Evolutionary conservation across 2,113 vertebrate species (phyloP).

Genomic region (Notothenia rossii): DNA sequence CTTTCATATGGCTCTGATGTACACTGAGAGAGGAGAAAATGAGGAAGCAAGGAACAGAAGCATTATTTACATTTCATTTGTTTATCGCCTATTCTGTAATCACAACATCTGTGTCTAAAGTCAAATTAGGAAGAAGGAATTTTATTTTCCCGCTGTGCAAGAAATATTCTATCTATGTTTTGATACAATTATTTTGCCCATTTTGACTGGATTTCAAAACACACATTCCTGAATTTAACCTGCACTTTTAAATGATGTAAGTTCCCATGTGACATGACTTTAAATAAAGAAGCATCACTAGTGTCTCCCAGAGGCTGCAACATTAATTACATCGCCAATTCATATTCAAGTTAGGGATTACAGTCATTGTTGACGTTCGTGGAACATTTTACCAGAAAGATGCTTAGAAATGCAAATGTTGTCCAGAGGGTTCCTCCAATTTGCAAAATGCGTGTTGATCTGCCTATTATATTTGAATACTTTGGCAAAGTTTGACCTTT

Average conservation of each 20-base stretch:
- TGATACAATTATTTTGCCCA: too few relatives aligned
- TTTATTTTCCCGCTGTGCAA: too few relatives aligned
- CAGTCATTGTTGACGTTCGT: not conserved
- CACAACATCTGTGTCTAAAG: too few relatives aligned
- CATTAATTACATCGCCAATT: not conserved
- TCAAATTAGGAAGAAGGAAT: too few relatives aligned
- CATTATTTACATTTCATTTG: not conserved
- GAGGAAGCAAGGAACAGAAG: not conserved
- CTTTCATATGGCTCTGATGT: constrained; percentile 86
- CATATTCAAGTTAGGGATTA: not conserved
- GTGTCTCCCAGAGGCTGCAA: too few relatives aligned
- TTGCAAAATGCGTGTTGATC: not conserved
- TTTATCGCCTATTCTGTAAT: not conserved
- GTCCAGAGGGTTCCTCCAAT: not conserved
- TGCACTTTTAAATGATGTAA: too few relatives aligned
- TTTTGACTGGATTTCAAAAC: too few relatives aligned
- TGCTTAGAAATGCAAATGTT: not conserved
- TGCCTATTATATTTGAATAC: not conserved
- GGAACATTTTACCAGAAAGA: not conserved
- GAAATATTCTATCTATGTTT: too few relatives aligned
- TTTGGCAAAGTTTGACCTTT: not conserved
- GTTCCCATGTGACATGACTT: too few relatives aligned
- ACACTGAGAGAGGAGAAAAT: constrained; percentile 76
- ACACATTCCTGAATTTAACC: too few relatives aligned
- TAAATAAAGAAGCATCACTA: too few relatives aligned